Base-by-base conservation (phyloP, 53 echinoderm and acorn worm species). In the Actinopyga echinites region DNA sequence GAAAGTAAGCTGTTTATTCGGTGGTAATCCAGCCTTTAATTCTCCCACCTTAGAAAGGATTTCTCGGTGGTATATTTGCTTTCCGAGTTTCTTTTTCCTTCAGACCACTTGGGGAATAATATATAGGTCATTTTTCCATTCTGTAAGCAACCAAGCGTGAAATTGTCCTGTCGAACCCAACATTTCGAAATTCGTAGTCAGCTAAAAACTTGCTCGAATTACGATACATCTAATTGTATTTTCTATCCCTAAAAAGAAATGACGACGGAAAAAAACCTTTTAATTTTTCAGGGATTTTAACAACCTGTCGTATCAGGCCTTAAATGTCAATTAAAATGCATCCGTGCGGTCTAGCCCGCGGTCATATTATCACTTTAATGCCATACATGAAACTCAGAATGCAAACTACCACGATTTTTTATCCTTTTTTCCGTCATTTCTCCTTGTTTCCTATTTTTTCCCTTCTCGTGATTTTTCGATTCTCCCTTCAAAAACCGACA, bases 281-380 rank as follows among this genome's bases (percentile, higher is more conserved):
- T 65, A 21, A 21, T 69, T 37, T 69, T 69, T 69, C 33, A 69
- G 40, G 40, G 69, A 69, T 69, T 69, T 69, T 69, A 69, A 69
- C 69, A 69, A 69, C 40, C 69, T 69, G 69, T 69, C 69, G 40
- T 38, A 69, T 23, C 69, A 10, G 38, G 40, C n/a, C 69, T 69
- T 69, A 69, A 49, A 69, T 69, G 69, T 69, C 69, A 40, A 69
- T 69, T 69, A 69, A 69, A 69, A 69, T 69, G 69, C 69, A 69
- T 69, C 69, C 33, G 38, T 40, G 37, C 69, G 69, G 69, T 37
- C 43, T 69, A 38, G 69, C 69, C 69, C 19, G 24, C 25, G 69
- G 69, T 38, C 69, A 69, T 69, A 69, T 69, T 38, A 38, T 69
- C 69, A 69, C 69, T 69, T 69, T 69, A 38, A 19, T 43, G 38